Evolutionary conservation across 2,888 invertebrate species (phyloP).

Genomic region (Leucophenga maculata): DNA sequence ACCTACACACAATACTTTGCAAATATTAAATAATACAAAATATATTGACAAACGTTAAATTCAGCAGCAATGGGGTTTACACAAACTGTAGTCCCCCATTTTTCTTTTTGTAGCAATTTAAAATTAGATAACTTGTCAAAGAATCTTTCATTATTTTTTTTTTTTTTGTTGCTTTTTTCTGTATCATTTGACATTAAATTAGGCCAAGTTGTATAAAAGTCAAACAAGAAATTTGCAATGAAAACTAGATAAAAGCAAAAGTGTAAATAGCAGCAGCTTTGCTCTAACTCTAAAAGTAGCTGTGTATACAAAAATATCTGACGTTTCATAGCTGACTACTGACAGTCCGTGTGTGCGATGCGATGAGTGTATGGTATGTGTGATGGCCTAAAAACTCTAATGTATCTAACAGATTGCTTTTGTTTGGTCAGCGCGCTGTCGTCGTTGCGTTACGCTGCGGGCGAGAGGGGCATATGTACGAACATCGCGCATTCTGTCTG

Average conservation of each 20-base stretch:
- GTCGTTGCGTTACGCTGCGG: not conserved
- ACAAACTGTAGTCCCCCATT: too few relatives aligned
- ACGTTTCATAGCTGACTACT: not conserved
- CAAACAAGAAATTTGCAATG: slow-evolving; percentile 10
- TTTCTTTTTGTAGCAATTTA: too few relatives aligned
- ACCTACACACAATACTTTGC: too few relatives aligned
- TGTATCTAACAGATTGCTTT: slow-evolving; percentile 9
- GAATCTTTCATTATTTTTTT: too few relatives aligned
- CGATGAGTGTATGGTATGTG: not conserved
- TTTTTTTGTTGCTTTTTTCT: too few relatives aligned
- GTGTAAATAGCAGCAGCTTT: slow-evolving; percentile 16
- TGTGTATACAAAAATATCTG: slow-evolving; percentile 6
- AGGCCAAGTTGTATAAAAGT: slow-evolving; percentile 13
- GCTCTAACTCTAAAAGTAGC: not conserved
- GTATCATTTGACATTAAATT: not conserved
- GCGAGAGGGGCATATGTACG: not conserved
- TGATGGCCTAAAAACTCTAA: slow-evolving; percentile 21
- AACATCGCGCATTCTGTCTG: not conserved
- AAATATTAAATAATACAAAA: too few relatives aligned
- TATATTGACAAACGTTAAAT: too few relatives aligned
- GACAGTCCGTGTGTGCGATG: not conserved
- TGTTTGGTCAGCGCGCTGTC: slow-evolving; percentile 4
- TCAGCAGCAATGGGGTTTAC: too few relatives aligned
- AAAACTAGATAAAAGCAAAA: slow-evolving; percentile 12
- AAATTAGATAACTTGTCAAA: too few relatives aligned